phyloP scores from a whole-genome alignment of 2,113 vertebrate genomes.

The Lamprologus tigripictilis region DNA sequence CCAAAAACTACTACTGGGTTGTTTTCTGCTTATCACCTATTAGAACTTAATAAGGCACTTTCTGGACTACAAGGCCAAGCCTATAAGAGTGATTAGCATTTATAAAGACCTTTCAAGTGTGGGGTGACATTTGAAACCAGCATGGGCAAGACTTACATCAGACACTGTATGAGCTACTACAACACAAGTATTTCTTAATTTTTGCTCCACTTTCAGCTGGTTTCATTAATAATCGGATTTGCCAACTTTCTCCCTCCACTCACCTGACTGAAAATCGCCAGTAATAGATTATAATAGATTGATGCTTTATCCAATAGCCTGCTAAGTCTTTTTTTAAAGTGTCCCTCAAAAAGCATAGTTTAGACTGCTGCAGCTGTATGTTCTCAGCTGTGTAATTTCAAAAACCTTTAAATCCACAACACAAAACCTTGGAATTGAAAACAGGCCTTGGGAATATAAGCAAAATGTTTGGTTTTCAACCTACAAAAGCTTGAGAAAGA shows the following conservation, averaged over 20 bases:
- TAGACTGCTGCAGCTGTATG: neutral
- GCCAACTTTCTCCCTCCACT: neutral
- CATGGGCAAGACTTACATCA: neutral
- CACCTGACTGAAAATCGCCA: neutral
- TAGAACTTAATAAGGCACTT: neutral
- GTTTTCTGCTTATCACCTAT: neutral
- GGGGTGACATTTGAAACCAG: neutral
- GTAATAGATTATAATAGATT: neutral
- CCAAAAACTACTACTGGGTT: neutral
- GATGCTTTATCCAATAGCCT: neutral
- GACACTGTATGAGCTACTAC: fast-evolving
- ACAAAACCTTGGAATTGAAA: neutral
- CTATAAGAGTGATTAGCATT: neutral
- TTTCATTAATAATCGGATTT: neutral
- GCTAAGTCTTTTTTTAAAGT: neutral
- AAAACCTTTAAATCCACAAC: neutral
- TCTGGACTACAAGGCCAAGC: neutral
- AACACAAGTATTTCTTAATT: neutral
- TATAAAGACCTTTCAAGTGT: neutral
- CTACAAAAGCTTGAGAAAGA: neutral
- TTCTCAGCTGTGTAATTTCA: neutral
- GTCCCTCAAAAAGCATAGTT: neutral
- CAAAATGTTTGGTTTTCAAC: neutral
- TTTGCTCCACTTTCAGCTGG: neutral
- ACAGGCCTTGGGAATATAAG: neutral